Evolutionary conservation across 2,888 invertebrate genomes (phyloP), one percentile per base, ranked within the genome.

Genomic region (Platycheirus rosarum): DNA sequence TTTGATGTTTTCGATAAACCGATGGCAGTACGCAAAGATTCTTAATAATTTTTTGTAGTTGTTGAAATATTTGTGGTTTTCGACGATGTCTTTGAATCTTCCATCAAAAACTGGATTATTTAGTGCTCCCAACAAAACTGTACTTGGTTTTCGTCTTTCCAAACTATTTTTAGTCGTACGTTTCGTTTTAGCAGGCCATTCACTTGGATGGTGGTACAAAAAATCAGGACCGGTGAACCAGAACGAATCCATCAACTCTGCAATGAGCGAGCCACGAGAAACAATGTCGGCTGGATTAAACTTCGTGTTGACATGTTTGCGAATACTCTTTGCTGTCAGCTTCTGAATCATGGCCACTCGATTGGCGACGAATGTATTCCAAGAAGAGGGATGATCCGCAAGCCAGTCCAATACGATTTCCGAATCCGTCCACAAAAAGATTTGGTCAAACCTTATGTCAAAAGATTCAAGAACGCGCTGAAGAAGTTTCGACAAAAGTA

Each of bases 361-460:
- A 46, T 46, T 46, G 48, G 48, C 48, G 13, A 26, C 75, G 23
- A 84, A 37, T 35, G 73, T 75, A 46, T 48, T 69, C 74, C 70
- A 82, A 11, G 66, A 71, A 49, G 78, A 79, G 7, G 82, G 82
- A 84, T 84, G 74, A n/a, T 44, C 80, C 7, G 49, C 73, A 11
- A 84, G 11, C 75, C 71, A 84, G 7, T 84, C 73, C 2, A 85
- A 37, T 26, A 73, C 68, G 8, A 85, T 79, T 65, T 76, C 74
- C 3, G 82, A 85, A 48, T 76, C 69, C 5, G 79, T 74, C 84
- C 80, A 82, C 23, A 48, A 73, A 9, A 60, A 13, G 26, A 49
- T 53, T 32, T 44, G 14, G 42, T 66, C 51, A 26, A 51, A 60
- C 18, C 37, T 57, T 6, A 35, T 14, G 3, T 53, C 48, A 40